phyloP scores from a whole-genome alignment of 1,140 invertebrate species.

The Protaetia brevitarsis region DNA sequence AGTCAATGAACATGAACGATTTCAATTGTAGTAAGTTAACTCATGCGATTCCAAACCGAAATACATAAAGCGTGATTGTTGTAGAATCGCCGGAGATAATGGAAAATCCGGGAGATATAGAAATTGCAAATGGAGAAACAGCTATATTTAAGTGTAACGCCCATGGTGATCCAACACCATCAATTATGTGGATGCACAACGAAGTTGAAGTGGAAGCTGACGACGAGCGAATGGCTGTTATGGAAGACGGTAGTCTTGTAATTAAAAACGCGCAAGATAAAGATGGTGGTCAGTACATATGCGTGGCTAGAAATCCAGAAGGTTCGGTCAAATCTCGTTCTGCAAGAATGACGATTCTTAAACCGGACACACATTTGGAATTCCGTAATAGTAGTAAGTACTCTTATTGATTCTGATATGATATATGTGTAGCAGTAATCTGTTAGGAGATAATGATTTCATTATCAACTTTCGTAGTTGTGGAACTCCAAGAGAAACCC shows the following conservation, averaged over 20 bases:
- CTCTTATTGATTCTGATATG: not conserved
- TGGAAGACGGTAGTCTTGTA: conserved; percentile 77
- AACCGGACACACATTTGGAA: conserved; percentile 6
- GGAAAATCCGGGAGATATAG: conserved; percentile 74
- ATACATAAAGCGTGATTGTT: conserved; percentile 32
- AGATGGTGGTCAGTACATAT: conserved; percentile 82
- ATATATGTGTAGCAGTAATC: not conserved
- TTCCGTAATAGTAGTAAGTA: conserved; percentile 21
- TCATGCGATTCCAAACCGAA: not conserved
- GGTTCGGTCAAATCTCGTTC: conserved; percentile 74
- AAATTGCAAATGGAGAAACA: conserved; percentile 71
- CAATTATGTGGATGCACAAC: conserved; percentile 84
- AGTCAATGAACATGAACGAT: conserved; percentile 63
- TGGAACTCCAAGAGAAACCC: conserved; percentile 30
- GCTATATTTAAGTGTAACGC: conserved; percentile 78
- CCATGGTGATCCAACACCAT: conserved; percentile 74
- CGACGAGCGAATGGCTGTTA: conserved; percentile 62
- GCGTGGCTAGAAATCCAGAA: conserved; percentile 76
- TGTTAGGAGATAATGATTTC: too few species aligned
- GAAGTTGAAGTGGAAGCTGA: conserved; percentile 65
- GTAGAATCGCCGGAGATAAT: conserved; percentile 73
- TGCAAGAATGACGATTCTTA: conserved; percentile 61
- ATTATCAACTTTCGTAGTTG: conserved; percentile 20
- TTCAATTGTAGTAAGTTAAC: conserved; percentile 74
- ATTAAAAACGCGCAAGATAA: conserved; percentile 68